These are phyloP conservation scores for Thysanoteuthis rhombus DNA, from an alignment of 2,888 invertebrate genomes.

Conservation along the genomic window DNA sequence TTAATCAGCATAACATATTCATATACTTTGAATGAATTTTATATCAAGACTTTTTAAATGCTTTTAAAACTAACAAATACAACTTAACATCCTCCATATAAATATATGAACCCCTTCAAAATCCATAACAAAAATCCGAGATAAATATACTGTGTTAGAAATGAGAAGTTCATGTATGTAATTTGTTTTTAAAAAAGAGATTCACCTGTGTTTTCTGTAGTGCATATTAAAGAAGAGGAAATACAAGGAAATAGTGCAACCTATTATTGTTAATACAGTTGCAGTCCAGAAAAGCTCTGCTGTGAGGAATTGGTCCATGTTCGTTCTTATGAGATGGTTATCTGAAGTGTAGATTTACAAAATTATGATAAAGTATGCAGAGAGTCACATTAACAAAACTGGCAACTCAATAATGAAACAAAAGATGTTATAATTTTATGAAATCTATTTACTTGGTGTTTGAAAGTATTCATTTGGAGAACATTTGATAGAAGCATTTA, in stretches of 20 bases:
- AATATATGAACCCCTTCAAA: too few relatives aligned
- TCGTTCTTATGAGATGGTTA: background rate
- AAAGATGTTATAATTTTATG: too few relatives aligned
- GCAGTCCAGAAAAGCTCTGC: background rate
- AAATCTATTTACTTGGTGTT: too few relatives aligned
- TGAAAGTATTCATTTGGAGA: too few relatives aligned
- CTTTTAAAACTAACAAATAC: too few relatives aligned
- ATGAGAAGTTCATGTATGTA: conserved; percentile 14
- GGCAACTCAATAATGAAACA: background rate
- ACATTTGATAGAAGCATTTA: too few relatives aligned
- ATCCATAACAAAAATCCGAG: too few relatives aligned
- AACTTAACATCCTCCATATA: too few relatives aligned
- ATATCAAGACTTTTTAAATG: too few relatives aligned
- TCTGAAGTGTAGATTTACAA: background rate
- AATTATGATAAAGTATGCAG: background rate
- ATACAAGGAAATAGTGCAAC: conserved; percentile 52
- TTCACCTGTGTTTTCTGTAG: conserved; percentile 58
- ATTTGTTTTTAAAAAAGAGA: background rate
- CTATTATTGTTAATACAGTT: conserved; percentile 49
- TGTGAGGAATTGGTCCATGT: background rate
- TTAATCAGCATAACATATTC: too few relatives aligned
- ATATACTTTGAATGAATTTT: too few relatives aligned
- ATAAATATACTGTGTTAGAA: too few relatives aligned
- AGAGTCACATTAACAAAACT: background rate
- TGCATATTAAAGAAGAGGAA: conserved; percentile 61